Base-by-base conservation (phyloP, 2,113 vertebrate species). In the Chiloscyllium plagiosum region DNA sequence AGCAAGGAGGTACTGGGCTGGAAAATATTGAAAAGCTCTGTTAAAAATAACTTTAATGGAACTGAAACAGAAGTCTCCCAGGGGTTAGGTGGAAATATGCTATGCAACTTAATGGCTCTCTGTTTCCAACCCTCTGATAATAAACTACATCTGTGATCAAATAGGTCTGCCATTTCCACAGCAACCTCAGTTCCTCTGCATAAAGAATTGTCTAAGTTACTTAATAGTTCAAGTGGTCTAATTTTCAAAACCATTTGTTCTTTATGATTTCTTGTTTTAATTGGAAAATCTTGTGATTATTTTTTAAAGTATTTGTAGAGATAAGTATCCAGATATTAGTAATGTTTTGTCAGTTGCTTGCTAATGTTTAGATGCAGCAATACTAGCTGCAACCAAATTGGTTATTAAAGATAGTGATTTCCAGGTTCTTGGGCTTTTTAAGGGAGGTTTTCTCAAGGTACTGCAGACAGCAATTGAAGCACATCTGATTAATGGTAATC, bases 31-130 rank as follows among this genome's bases (percentile, higher is more conserved):
- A 92, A 92, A 92, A 92, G 29, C 89, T 65, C 33, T 92, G 56
- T 65, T 92, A 92, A 92, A 92, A 92, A 92, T 92, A 92, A 65
- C 89, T 65, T 65, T 92, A 92, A 65, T 65, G 89, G 87, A 92
- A 65, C 15, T 92, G 33, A 61, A 92, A n/a, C 33, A 17, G 61
- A n/a, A 52, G 15, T n/a, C 89, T 92, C 89, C 56, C 56, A 37
- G 89, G 89, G 26, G 89, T 65, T n/a, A 20, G 56, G 65, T 92
- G 89, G 56, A 61, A 66, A 33, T 33, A 65, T 65, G 89, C 15
- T n/a, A 65, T 19, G 56, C 65, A 92, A 33, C 33, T 13, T 92
- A 65, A 92, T n/a, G 89, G 89, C 56, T 42, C n/a, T 19, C 78
- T 92, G 89, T 65, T 92, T 92, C 61, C 56, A 65, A 65, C 56